These are phyloP conservation scores for Cheilosia pagana DNA, from an alignment of 2,888 invertebrate genomes.

Conservation along the genomic window DNA sequence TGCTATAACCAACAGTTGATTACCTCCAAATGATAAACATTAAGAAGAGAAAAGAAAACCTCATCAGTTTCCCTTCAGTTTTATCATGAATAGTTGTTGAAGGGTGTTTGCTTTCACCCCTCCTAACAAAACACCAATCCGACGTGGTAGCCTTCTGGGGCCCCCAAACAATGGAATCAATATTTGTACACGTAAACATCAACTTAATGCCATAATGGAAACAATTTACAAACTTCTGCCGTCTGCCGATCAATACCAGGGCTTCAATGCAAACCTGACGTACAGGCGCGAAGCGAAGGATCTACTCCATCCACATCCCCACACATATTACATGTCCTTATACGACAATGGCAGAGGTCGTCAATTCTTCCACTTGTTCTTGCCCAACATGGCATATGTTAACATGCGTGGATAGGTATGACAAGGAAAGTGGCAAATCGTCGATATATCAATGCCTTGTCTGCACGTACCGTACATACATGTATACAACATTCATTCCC, in stretches of 20 bases:
- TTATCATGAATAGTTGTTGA: slow-evolving; percentile 16
- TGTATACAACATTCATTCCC: slow-evolving; percentile 26
- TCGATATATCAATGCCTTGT: slow-evolving; percentile 19
- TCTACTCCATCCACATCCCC: background rate
- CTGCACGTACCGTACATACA: slow-evolving; percentile 22
- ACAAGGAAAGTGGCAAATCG: background rate
- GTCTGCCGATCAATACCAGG: slow-evolving; percentile 36
- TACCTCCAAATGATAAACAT: slow-evolving; percentile 27
- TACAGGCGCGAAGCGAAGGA: slow-evolving; percentile 8
- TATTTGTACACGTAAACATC: slow-evolving; percentile 57
- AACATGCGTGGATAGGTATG: background rate
- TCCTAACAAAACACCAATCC: slow-evolving; percentile 29
- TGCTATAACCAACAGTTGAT: slow-evolving; percentile 17
- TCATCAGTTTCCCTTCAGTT: slow-evolving; percentile 21
- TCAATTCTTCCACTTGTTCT: background rate
- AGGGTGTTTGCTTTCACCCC: slow-evolving; percentile 11
- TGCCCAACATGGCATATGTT: background rate
- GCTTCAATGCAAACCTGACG: slow-evolving; percentile 11
- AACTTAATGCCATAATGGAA: slow-evolving; percentile 51
- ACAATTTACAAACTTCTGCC: slow-evolving; percentile 49
- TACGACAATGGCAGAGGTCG: slow-evolving; percentile 15
- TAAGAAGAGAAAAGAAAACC: slow-evolving; percentile 1
- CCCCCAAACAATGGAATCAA: slow-evolving; percentile 32
- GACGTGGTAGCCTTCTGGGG: background rate
- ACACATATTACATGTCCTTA: slow-evolving; percentile 1